Evolutionary conservation across 2,888 invertebrate genomes (phyloP).

Genomic region (Tetrapedia diversipes): DNA sequence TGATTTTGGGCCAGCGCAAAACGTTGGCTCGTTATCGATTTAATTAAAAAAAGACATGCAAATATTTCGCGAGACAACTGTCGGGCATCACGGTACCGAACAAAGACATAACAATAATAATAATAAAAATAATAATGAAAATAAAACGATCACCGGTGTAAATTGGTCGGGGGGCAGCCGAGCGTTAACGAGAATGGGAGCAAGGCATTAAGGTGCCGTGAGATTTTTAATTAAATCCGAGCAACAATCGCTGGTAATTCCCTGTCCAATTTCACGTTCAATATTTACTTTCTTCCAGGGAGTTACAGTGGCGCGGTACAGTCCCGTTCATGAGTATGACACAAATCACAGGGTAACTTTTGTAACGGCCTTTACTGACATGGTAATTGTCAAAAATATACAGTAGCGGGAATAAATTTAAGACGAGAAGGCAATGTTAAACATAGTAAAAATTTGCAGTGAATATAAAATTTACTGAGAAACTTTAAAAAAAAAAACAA

Average conservation of each 20-base stretch:
- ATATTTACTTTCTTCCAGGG: conserved; percentile 10
- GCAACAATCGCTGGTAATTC: conserved; percentile 10
- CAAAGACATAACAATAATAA: not conserved
- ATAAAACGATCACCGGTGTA: not conserved
- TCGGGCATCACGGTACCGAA: not conserved
- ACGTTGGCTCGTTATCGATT: not conserved
- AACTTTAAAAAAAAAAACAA: no score
- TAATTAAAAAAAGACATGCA: no score
- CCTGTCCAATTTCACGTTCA: conserved; percentile 7
- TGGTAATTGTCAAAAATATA: no score
- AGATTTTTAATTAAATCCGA: conserved; percentile 45
- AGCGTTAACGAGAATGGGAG: conserved; percentile 8
- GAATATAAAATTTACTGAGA: no score
- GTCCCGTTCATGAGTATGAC: no score
- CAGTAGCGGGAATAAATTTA: no score
- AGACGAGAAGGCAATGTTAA: no score
- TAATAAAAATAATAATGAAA: not conserved
- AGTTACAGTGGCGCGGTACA: not conserved
- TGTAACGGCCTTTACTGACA: no score
- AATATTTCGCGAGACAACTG: no score
- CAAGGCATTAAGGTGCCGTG: conserved; percentile 1
- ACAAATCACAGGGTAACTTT: no score
- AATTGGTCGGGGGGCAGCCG: conserved; percentile 2
- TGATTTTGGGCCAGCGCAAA: not conserved
- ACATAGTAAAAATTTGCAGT: no score